phyloP scores from a whole-genome alignment of 2,113 vertebrate genomes.

The Paradoxurus hermaphroditus region DNA sequence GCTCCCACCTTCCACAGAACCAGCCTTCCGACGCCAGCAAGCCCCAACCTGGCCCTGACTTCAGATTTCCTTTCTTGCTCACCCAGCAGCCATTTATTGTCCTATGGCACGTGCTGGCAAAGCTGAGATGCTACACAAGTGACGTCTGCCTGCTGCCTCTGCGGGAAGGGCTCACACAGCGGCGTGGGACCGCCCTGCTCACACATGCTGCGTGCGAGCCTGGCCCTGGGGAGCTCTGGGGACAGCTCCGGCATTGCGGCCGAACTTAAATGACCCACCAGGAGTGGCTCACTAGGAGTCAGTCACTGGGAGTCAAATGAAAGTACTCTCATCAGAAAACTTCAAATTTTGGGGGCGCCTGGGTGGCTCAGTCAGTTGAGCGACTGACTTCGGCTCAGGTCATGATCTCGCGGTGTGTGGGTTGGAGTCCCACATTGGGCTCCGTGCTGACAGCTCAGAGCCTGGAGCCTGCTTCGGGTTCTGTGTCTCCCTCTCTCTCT shows the following conservation, averaged over 20 bases:
- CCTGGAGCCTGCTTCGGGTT: no score
- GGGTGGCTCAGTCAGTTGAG: no score
- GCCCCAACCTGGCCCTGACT: neutral
- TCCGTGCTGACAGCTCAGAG: no score
- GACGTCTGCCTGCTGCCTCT: neutral
- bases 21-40: neutral
- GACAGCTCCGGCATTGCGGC: neutral
- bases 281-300: no score
- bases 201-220: neutral
- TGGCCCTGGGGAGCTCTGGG: neutral
- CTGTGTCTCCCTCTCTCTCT: no score
- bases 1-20: neutral
- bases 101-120: no score
- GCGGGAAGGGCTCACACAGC: neutral
- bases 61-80: neutral
- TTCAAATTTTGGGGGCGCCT: no score
- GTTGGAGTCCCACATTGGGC: no score
- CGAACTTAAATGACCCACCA: neutral
- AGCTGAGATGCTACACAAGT: no score
- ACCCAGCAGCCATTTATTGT: neutral
- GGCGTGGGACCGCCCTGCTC: fast-evolving
- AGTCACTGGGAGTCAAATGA: neutral
- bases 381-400: no score
- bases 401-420: no score
- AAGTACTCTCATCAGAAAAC: neutral